These are phyloP conservation scores for Ceyx melanurus DNA, from an alignment of 2,113 vertebrate genomes.

Conservation along the genomic window DNA sequence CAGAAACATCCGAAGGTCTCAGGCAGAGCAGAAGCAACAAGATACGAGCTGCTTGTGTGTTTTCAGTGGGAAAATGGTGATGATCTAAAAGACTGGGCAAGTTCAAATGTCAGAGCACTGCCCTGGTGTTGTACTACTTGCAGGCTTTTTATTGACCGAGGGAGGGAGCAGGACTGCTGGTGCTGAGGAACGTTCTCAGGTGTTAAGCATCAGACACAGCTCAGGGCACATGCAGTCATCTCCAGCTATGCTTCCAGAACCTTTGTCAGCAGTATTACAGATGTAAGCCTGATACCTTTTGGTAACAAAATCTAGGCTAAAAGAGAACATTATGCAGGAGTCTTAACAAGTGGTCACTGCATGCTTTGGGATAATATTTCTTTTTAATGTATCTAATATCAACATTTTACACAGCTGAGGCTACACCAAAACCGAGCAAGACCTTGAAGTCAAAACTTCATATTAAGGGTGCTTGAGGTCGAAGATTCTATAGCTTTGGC, in stretches of 20 bases:
- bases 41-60: not conserved
- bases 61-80: not conserved
- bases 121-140: not conserved
- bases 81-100: not conserved
- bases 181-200: not conserved
- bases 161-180: not conserved
- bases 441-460: not conserved
- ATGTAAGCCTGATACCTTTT: not conserved
- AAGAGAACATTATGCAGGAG: not conserved
- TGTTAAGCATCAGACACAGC: not conserved
- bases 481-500: not conserved
- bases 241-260: not conserved
- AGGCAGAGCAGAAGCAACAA: not conserved
- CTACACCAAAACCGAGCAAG: not conserved
- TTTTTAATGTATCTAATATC: not conserved
- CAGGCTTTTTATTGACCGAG: not conserved
- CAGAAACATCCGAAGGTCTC: constrained; percentile 22
- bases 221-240: not conserved
- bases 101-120: not conserved
- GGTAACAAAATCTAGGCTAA: not conserved
- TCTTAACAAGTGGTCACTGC: not conserved
- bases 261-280: not conserved
- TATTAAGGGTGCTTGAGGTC: not conserved
- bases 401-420: not conserved
- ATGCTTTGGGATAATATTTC: not conserved